Conservation (phyloP, 2,888 invertebrate species). For the Isoperla grammatica region DNA sequence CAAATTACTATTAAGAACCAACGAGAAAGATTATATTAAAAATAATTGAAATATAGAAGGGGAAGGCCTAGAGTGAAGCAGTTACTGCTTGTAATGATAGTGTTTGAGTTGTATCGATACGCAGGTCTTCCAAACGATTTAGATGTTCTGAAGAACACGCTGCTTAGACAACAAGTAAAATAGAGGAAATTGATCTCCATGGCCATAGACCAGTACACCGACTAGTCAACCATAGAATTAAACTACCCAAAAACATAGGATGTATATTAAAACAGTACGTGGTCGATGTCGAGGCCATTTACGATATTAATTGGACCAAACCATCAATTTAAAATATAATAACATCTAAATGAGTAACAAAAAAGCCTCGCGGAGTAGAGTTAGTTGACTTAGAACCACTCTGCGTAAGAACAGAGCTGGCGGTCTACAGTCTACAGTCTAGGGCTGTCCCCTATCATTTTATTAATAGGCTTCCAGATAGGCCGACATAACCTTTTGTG, state of each 20-base stretch:
- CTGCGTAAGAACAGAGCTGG: too few relatives aligned
- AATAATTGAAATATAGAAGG: constrained; percentile 8
- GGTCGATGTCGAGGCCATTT: constrained; percentile 17
- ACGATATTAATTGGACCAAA: constrained; percentile 27
- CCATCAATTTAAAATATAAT: constrained; percentile 27
- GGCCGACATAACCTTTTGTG: too few relatives aligned
- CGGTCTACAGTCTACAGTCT: too few relatives aligned
- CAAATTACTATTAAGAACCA: constrained; percentile 16
- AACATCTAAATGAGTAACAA: constrained; percentile 8
- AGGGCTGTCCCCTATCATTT: too few relatives aligned
- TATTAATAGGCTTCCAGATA: too few relatives aligned
- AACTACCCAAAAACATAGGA: constrained; percentile 15
- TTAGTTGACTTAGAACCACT: too few relatives aligned
- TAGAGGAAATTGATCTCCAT: not conserved
- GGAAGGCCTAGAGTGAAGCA: not conserved
- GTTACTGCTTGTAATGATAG: constrained; percentile 7
- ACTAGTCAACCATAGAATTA: constrained; percentile 17
- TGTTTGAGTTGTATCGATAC: constrained; percentile 5
- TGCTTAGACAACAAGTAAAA: not conserved
- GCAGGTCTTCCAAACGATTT: not conserved
- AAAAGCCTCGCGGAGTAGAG: too few relatives aligned
- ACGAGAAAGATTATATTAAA: constrained; percentile 11
- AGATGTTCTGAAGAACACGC: constrained; percentile 6
- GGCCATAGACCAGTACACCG: not conserved
- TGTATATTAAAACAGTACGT: constrained; percentile 15